These are phyloP conservation scores for Argynnis bischoffii DNA, from an alignment of 2,888 invertebrate species.

Conservation along the genomic window DNA sequence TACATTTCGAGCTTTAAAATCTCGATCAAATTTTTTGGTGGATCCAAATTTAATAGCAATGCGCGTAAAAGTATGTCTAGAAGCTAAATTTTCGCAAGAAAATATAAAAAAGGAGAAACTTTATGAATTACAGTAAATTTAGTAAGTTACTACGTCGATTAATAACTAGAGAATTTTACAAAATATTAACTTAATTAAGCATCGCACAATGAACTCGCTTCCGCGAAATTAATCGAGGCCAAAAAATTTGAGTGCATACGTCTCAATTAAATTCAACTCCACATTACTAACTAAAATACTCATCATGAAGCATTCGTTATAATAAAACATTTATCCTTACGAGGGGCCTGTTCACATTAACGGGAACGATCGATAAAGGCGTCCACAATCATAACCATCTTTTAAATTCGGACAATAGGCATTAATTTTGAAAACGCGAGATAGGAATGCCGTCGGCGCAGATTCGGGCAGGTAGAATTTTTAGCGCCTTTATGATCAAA, in stretches of 20 bases:
- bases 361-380: constrained; percentile 34
- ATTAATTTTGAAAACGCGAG: constrained; percentile 75
- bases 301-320: constrained; percentile 42
- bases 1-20: no score
- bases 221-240: constrained; percentile 79
- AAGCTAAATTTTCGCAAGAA: no score
- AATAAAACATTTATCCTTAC: constrained; percentile 32
- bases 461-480: constrained; percentile 75
- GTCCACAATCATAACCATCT: constrained; percentile 40
- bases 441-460: constrained; percentile 74
- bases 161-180: constrained; percentile 58
- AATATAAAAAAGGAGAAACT: no score
- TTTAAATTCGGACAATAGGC: constrained; percentile 65
- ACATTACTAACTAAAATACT: constrained; percentile 44
- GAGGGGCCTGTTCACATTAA: constrained; percentile 30
- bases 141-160: constrained; percentile 14
- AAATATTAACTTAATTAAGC: constrained; percentile 76
- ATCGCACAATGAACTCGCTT: constrained; percentile 70
- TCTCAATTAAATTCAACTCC: constrained; percentile 71
- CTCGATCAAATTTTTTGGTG: no score
- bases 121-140: no score
- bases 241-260: constrained; percentile 78
- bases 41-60: no score
- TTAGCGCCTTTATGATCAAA: constrained; percentile 80
- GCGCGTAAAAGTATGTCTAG: no score